Percentiles rank a stretch among this genome's conserved stretches.
Conservation (phyloP, 1,140 invertebrate genomes). For the Drosophila elegans region DNA sequence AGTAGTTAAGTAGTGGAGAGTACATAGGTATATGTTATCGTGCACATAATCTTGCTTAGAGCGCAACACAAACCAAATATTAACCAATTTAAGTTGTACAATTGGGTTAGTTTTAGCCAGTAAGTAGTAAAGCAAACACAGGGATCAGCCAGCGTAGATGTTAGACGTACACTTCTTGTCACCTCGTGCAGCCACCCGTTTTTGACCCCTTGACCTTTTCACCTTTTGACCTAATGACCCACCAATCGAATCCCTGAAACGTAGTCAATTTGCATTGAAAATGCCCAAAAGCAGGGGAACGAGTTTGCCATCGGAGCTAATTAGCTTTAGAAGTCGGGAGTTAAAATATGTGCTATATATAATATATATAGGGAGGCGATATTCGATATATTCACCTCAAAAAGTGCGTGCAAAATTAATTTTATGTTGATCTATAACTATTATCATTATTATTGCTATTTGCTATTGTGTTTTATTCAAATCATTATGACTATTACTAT, state of each 20-base stretch:
- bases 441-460: conserved; percentile 35
- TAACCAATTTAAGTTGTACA: conserved; percentile 37
- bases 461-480: conserved; percentile 59
- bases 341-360: conserved; percentile 5
- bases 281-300: conserved; percentile 26
- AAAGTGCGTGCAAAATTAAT: conserved; percentile 22
- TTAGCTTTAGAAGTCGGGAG: neutral
- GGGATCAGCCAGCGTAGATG: conserved; percentile 8
- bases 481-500: conserved; percentile 37
- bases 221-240: conserved; percentile 4
- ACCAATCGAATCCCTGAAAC: neutral
- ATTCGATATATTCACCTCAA: neutral
- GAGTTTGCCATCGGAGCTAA: conserved; percentile 1
- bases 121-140: conserved; percentile 40
- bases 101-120: conserved; percentile 8
- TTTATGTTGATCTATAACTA: conserved; percentile 39
- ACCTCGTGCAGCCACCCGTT: too few species aligned
- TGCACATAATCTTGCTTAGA: conserved; percentile 29
- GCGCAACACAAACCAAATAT: conserved; percentile 71
- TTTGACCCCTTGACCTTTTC: conserved; percentile 4
- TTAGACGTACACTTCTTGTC: neutral
- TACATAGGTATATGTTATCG: neutral
- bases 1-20: conserved; percentile 18
- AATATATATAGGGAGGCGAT: neutral
- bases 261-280: conserved; percentile 65